Base-by-base conservation (phyloP, 2,888 invertebrate genomes). In the Volucella bombylans region DNA sequence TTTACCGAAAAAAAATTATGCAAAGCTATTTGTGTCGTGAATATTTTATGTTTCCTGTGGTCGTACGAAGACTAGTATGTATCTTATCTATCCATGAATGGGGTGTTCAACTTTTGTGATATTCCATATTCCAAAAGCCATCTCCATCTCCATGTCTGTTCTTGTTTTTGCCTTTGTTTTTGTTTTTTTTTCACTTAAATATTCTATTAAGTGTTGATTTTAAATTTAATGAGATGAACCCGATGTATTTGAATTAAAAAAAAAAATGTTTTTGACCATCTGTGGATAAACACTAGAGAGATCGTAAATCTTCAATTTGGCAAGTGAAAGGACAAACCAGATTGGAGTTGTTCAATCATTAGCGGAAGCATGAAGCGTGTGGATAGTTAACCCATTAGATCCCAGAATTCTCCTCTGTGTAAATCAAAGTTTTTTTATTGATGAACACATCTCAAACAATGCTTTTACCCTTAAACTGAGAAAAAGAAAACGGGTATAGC, bases 31-130 rank as follows among this genome's bases (percentile, higher is more conserved):
- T 15, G 3, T 47, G 49, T 64, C 38, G 49, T 64, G 49, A 49
- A 39, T 64, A 10, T 39, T 64, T 64, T 64, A 64, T 64, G n/a
- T 38, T 64, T 64, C 64, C 64, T 64, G 64, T 64, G 49, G 45
- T n/a, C 45, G 45, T 45, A 6, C 12, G 45, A 12, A 11, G 0
- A 6, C 6, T 4, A 31, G 31, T 31, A 31, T 31, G 6, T 31
- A 31, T 31, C 31, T 31, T 31, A 31, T 31, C 31, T 14, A 15
- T 64, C 41, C 12, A 64, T 64, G 64, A 64, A 64, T 64, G 64
- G 55, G 55, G 38, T 57, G 38, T 57, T 15, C 57, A 14, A 38
- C n/a, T 14, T 38, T 57, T 31, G 31, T 31, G 31, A 31, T 31
- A 12, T 38, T 38, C 14, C 1, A 31, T 31, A 12, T 38, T 38